Percentiles rank a stretch among this genome's conserved stretches.
phyloP scores from a whole-genome alignment of 2,888 invertebrate genomes.

The Mythimna vitellina region DNA sequence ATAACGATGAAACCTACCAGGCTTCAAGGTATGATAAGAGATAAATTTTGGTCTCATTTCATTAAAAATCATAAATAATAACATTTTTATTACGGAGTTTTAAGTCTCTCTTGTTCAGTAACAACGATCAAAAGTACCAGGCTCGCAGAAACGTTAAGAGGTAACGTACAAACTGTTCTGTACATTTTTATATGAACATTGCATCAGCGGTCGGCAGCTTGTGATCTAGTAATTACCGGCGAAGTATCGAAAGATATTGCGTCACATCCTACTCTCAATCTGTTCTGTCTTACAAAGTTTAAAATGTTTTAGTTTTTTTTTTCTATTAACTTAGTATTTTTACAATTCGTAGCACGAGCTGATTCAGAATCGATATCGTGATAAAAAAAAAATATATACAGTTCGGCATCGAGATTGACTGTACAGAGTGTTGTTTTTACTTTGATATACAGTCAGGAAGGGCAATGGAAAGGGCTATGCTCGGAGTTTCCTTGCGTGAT shows the following conservation, averaged over 20 bases:
- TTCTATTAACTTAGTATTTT: background rate
- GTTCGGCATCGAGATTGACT: background rate
- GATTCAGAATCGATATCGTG: too few relatives aligned
- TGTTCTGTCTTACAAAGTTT: slow-evolving; percentile 3
- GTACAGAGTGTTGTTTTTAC: too few relatives aligned
- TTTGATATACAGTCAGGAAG: too few relatives aligned
- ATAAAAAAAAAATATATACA: background rate
- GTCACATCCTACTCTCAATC: slow-evolving; percentile 46
- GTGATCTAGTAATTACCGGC: slow-evolving; percentile 52
- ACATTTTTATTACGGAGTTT: background rate
- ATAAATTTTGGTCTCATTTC: background rate
- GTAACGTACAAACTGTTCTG: slow-evolving; percentile 23
- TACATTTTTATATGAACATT: slow-evolving; percentile 39
- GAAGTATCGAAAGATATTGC: slow-evolving; percentile 43
- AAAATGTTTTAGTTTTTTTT: slow-evolving; percentile 3
- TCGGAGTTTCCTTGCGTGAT: too few relatives aligned
- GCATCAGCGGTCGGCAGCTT: slow-evolving; percentile 44
- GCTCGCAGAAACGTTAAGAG: background rate
- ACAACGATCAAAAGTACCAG: slow-evolving; percentile 23
- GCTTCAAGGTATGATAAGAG: background rate
- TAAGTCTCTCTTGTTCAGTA: background rate
- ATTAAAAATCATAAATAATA: background rate
- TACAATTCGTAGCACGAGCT: background rate
- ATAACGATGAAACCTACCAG: background rate
- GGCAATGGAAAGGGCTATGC: too few relatives aligned